These are phyloP conservation scores for Aricia agestis DNA, from an alignment of 1,140 invertebrate genomes.

Conservation along the genomic window DNA sequence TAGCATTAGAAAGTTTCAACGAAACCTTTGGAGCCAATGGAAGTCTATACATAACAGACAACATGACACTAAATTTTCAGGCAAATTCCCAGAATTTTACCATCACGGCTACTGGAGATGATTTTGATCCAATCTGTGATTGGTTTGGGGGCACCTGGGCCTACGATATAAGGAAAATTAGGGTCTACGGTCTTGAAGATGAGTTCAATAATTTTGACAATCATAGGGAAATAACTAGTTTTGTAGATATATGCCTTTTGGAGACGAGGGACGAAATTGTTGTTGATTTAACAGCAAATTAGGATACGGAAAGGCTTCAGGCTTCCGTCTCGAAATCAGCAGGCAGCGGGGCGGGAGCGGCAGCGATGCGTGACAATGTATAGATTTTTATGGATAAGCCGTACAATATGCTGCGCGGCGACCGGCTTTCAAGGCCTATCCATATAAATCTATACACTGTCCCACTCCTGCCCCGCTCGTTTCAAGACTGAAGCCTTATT, in stretches of 20 bases:
- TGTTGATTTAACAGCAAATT: constrained; percentile 21
- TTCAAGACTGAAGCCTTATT: too few species aligned
- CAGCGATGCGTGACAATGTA: too few species aligned
- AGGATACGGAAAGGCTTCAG: too few species aligned
- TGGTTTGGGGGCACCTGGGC: constrained; percentile 26
- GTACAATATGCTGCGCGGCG: too few species aligned
- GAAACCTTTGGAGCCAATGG: constrained; percentile 41
- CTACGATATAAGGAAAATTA: constrained; percentile 35
- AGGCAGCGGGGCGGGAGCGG: too few species aligned
- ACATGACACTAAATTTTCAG: constrained; percentile 39
- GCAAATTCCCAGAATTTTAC: constrained; percentile 35
- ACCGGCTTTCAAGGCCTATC: too few species aligned
- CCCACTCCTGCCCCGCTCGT: too few species aligned
- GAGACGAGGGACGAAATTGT: constrained; percentile 29
- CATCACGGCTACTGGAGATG: constrained; percentile 36
- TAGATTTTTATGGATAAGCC: too few species aligned
- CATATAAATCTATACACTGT: too few species aligned
- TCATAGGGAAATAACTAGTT: constrained; percentile 27
- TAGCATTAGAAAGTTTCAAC: constrained; percentile 44
- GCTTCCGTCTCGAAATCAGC: too few species aligned
- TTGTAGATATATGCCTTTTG: constrained; percentile 44
- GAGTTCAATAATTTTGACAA: constrained; percentile 49
- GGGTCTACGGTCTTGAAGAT: constrained; percentile 43
- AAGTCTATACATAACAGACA: constrained; percentile 38
- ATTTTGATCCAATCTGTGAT: constrained; percentile 42